These are phyloP conservation scores for Drosophila acutilabella DNA, from an alignment of 2,888 invertebrate genomes.

Conservation along the genomic window DNA sequence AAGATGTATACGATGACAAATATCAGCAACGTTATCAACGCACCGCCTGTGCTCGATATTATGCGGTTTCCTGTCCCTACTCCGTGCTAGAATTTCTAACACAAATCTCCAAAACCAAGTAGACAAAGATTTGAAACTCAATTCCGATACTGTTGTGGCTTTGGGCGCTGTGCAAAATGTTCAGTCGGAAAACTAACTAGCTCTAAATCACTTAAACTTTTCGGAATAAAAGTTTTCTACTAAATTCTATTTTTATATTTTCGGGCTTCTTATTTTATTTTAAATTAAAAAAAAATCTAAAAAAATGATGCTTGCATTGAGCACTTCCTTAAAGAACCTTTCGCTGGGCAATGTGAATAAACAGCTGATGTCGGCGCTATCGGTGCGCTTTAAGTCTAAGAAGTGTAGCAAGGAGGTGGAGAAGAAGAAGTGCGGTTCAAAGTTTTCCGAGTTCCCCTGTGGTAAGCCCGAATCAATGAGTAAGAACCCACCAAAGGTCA, in stretches of 20 bases:
- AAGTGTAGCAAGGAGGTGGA: conserved; percentile 23
- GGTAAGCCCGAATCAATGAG: conserved; percentile 44
- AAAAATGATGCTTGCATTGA: conserved; percentile 23
- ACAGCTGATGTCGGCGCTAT: not conserved
- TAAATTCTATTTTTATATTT: conserved; percentile 18
- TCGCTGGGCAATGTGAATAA: not conserved
- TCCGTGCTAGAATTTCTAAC: conserved; percentile 54
- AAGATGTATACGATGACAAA: conserved; percentile 51
- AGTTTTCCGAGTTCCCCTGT: conserved; percentile 40
- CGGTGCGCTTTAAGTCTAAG: conserved; percentile 39
- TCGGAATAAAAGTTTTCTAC: conserved; percentile 13
- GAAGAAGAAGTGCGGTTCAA: conserved; percentile 25
- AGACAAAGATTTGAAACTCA: conserved; percentile 11
- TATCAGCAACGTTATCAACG: conserved; percentile 39
- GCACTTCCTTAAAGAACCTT: not conserved
- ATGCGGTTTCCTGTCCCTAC: conserved; percentile 64
- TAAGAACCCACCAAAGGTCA: not conserved
- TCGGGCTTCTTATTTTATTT: conserved; percentile 1
- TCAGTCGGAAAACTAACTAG: conserved; percentile 3
- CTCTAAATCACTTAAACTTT: conserved; percentile 12
- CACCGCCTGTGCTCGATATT: conserved; percentile 46
- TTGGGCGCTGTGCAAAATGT: not conserved
- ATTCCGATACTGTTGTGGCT: too few relatives aligned
- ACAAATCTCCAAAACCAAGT: conserved; percentile 32
- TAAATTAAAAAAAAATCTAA: conserved; percentile 5